phyloP scores from a whole-genome alignment of 2,113 vertebrate species.

The Chaetorhynchus papuensis region DNA sequence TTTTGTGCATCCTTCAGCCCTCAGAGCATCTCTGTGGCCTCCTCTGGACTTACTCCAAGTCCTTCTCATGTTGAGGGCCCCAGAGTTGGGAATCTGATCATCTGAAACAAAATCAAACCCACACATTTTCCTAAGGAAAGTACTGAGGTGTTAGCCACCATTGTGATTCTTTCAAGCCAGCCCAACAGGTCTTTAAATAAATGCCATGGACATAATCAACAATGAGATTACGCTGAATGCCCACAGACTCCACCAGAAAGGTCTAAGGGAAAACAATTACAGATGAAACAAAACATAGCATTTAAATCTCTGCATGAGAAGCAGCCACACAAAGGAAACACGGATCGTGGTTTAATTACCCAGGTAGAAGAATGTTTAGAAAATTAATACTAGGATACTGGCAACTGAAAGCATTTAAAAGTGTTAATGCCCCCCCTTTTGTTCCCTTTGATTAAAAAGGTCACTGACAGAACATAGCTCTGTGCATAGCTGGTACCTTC shows the following conservation, averaged over 20 bases:
- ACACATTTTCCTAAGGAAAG: neutral
- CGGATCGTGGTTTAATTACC: neutral
- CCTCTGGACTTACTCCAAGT: neutral
- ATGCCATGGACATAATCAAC: neutral
- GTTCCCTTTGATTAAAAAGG: constrained; percentile 29
- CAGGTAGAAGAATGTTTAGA: neutral
- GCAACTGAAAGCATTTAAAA: constrained; percentile 38
- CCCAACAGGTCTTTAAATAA: constrained; percentile 17
- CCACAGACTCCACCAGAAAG: neutral
- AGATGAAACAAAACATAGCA: constrained; percentile 41
- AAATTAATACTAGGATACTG: constrained; percentile 23
- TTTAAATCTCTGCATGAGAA: constrained; percentile 42
- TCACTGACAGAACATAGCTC: neutral
- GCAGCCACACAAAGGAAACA: neutral
- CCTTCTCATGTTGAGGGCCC: neutral
- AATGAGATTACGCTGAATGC: constrained; percentile 28
- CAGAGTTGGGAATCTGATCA: accelerated
- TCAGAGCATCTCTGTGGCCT: neutral
- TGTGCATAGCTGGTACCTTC: neutral
- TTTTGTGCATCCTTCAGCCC: neutral
- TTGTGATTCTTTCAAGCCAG: constrained; percentile 9
- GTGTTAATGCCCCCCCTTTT: neutral
- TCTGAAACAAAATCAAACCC: neutral
- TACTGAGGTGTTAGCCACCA: neutral
- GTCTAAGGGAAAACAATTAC: constrained; percentile 35